Base-by-base conservation (phyloP, 2,113 vertebrate genomes). In the Dicrurus megarhynchus region DNA sequence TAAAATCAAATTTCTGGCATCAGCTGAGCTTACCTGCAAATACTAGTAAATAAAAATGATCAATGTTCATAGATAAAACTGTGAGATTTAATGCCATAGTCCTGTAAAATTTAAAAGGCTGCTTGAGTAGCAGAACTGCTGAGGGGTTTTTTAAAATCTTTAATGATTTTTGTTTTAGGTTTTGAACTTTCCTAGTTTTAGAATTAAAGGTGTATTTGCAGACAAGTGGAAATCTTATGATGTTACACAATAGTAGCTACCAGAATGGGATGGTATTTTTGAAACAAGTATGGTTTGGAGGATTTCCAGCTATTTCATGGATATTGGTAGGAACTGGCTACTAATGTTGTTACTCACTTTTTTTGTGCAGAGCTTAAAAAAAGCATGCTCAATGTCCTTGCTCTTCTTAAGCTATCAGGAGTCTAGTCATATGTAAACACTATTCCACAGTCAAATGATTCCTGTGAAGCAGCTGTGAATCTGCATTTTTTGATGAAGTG, bases 121-220 rank as follows among this genome's bases (percentile, higher is more conserved):
- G 4, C 37, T 44, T 37, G 16, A 32, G 27, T 83, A 83, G 63
- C 46, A 70, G 35, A 84, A 37, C 19, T 84, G 19, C 7, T 39
- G 23, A 37, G 18, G 37, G 16, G 1, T 4, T 44, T 65, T 83
- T 32, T 2, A 0, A 73, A 61, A 49, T 3, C 0, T 49, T 46
- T 15, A 19, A 19, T 17, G 27, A 2, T 16, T 16, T 63, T 81
- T 52, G 9, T 32, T 73, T 46, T 46, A 86, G 13, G 18, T 49
- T 84, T 80, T 77, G 28, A 57, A 27, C 49, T 91, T 87, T 11
- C 7, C 24, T 60, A 14, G 11, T 55, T 89, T 64, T 60, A 71
- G 33, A 81, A 47, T 47, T 39, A 22, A 44, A 90, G 44, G 4
- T 75, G 1, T 70, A 3, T 83, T 84, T 95, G 73, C 76, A 76